Percentiles rank a stretch among this genome's conserved stretches.
Evolutionary conservation across 2,888 invertebrate species (phyloP).

Genomic region (Pheosia tremula): DNA sequence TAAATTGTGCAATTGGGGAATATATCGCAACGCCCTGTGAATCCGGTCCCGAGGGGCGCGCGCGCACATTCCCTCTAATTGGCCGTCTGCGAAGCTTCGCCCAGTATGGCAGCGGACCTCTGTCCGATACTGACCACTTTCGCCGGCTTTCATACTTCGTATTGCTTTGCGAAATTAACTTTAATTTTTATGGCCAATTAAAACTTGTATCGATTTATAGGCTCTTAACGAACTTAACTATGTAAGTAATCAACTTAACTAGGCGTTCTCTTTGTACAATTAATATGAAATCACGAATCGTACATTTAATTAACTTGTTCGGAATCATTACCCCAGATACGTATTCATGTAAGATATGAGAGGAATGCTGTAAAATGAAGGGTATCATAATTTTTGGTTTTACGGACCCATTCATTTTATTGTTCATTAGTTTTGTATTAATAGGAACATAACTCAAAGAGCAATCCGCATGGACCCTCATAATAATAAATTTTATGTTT

Average conservation of each 20-base stretch:
- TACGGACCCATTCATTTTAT: constrained; percentile 23
- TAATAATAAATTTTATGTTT: constrained; percentile 16
- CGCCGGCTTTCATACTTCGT: constrained; percentile 53
- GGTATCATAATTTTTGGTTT: constrained; percentile 23
- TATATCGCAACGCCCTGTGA: constrained; percentile 67
- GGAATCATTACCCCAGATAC: constrained; percentile 25
- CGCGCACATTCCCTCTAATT: constrained; percentile 79
- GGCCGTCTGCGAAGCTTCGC: constrained; percentile 66
- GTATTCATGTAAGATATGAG: constrained; percentile 29
- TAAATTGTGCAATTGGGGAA: constrained; percentile 35
- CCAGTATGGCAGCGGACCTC: constrained; percentile 65
- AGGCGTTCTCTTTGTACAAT: not conserved
- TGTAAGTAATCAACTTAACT: not conserved
- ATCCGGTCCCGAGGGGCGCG: constrained; percentile 50
- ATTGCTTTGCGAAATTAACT: constrained; percentile 42
- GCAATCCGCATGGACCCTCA: constrained; percentile 8
- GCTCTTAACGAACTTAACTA: not conserved
- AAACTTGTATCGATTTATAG: constrained; percentile 11
- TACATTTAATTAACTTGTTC: constrained; percentile 17
- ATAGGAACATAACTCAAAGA: constrained; percentile 20
- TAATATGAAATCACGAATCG: not conserved
- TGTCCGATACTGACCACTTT: constrained; percentile 69
- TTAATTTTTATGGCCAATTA: constrained; percentile 37
- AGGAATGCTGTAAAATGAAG: constrained; percentile 39
- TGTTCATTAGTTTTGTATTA: constrained; percentile 25